Conservation (phyloP, 1,140 invertebrate species). For the Spodoptera litura region DNA sequence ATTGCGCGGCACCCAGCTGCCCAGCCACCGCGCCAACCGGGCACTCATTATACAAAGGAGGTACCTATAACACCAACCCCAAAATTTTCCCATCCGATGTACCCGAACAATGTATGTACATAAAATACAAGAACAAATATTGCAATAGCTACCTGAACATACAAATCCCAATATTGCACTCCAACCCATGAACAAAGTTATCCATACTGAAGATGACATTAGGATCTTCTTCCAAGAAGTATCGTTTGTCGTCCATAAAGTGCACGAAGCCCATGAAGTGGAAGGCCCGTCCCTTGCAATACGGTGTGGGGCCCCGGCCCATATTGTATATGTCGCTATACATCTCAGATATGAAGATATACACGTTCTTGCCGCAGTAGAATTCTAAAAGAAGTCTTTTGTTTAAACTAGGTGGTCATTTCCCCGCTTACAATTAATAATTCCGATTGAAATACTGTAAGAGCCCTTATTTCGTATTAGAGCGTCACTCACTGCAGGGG, state of each 20-base stretch:
- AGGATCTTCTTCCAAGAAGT: slow-evolving; percentile 77
- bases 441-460: no score
- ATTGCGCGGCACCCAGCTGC: no score
- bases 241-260: slow-evolving; percentile 73
- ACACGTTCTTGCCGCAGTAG: slow-evolving; percentile 79
- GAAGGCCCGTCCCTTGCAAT: slow-evolving; percentile 73
- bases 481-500: no score
- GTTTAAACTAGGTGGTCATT: not conserved
- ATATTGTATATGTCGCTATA: slow-evolving; percentile 81
- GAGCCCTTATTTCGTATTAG: no score
- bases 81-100: no score
- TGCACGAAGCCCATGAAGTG: slow-evolving; percentile 79
- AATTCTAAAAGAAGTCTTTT: slow-evolving; percentile 65
- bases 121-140: no score
- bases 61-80: no score
- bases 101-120: no score
- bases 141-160: slow-evolving; percentile 70
- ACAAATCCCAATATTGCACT: slow-evolving; percentile 76
- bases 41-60: no score
- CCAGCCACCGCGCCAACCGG: no score
- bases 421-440: not conserved
- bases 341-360: slow-evolving; percentile 77
- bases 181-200: slow-evolving; percentile 78
- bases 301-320: slow-evolving; percentile 69
- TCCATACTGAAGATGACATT: slow-evolving; percentile 72